Evolutionary conservation across 1,140 invertebrate species (phyloP), one percentile per base, ranked within the genome.

Genomic region (Pseudachorutes palmiensis): DNA sequence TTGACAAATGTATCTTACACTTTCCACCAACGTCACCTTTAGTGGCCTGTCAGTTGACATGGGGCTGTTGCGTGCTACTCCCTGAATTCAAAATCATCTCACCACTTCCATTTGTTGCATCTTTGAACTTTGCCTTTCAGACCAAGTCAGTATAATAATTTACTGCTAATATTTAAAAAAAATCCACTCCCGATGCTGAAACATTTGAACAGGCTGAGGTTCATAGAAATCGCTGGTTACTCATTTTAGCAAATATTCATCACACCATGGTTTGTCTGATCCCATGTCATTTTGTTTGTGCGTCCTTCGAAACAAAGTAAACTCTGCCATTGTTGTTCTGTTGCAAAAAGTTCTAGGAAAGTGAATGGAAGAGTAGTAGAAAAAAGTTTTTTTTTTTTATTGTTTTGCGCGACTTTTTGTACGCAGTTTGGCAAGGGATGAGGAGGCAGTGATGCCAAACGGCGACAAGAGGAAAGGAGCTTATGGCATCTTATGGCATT

Each of bases 291-390:
- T n/a, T n/a, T n/a, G n/a, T n/a, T n/a, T n/a, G n/a, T n/a, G n/a
- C n/a, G n/a, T n/a, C n/a, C n/a, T 45, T 45, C 36, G 9, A 45
- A 19, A 45, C 36, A 45, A 45, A 45, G 19, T 45, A 45, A 45
- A 45, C 9, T n/a, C n/a, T n/a, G n/a, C n/a, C n/a, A n/a, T n/a
- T n/a, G n/a, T n/a, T n/a, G n/a, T n/a, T n/a, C 36, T 45, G 19
- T 45, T 45, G 36, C 36, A 45, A 45, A 45, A 45, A 45, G n/a
- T n/a, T n/a, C n/a, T n/a, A n/a, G n/a, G n/a, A 45, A 45, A 45
- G 36, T 45, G 36, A 45, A 19, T 45, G 51, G 24, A 14, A 19
- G 51, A 5, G 24, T 19, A 55, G 12, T 9, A 24, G 24, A 55
- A 24, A 55, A 55, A 55, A 55, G 24, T 14, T 55, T 55, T 3